Evolutionary conservation across 1,140 invertebrate genomes (phyloP).

Genomic region (Drosophila orena): DNA sequence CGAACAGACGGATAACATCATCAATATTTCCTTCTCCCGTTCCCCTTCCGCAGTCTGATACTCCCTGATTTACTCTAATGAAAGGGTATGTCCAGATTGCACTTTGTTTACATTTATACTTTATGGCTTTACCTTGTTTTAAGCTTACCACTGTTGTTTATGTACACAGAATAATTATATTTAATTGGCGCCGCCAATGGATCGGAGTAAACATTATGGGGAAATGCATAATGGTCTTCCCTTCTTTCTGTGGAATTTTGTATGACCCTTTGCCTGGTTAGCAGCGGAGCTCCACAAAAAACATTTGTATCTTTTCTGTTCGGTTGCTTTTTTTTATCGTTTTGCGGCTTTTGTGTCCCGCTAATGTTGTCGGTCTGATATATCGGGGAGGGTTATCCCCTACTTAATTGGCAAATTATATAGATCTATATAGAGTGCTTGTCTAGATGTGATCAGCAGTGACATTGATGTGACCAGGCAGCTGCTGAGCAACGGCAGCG

Average conservation of each 20-base stretch:
- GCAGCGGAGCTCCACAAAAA: constrained; percentile 19
- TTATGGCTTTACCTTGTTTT: constrained; percentile 72
- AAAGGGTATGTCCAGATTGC: constrained; percentile 39
- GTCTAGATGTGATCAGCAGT: constrained; percentile 79
- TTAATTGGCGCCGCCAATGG: constrained; percentile 62
- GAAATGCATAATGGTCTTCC: constrained; percentile 30
- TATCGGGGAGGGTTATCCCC: constrained; percentile 50
- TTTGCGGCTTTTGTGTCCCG: constrained; percentile 20
- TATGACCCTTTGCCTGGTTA: constrained; percentile 20
- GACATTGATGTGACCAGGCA: constrained; percentile 75
- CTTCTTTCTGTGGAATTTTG: constrained; percentile 33
- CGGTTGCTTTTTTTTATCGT: neutral
- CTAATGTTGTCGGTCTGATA: constrained; percentile 66
- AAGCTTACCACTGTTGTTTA: constrained; percentile 21
- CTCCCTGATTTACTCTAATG: neutral
- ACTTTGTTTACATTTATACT: constrained; percentile 68
- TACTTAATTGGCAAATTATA: constrained; percentile 81
- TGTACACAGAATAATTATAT: constrained; percentile 67
- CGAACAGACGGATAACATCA: no score
- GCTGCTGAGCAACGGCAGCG: constrained; percentile 41
- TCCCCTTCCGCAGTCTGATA: neutral
- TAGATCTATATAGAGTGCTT: constrained; percentile 60
- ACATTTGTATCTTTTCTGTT: constrained; percentile 14
- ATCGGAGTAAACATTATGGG: constrained; percentile 49
- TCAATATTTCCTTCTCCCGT: no score